phyloP scores from a whole-genome alignment of 2,888 invertebrate species.

The Macrosiphum euphorbiae region DNA sequence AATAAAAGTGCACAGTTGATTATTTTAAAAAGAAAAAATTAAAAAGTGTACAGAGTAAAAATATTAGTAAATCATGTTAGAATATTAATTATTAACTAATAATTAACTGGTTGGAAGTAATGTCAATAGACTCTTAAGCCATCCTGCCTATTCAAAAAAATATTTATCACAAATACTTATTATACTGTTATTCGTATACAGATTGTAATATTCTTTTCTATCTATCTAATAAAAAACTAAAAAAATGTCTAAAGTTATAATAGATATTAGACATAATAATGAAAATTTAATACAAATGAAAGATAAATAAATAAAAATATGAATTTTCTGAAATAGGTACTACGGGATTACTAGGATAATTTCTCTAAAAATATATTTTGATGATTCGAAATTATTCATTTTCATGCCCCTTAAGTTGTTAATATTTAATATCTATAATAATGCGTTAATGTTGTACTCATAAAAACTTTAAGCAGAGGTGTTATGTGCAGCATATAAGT shows the following conservation, averaged over 20 bases:
- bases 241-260: too few species aligned
- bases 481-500: not conserved
- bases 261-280: too few species aligned
- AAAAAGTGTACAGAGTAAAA: not conserved
- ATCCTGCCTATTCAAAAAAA: too few species aligned
- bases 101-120: too few species aligned
- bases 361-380: not conserved
- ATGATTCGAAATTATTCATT: not conserved
- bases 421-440: not conserved
- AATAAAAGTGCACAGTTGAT: not conserved
- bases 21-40: not conserved
- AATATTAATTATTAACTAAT: not conserved
- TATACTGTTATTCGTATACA: too few species aligned
- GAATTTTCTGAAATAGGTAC: not conserved
- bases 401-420: not conserved
- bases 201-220: too few species aligned
- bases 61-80: not conserved
- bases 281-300: too few species aligned
- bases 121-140: too few species aligned
- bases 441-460: not conserved
- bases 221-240: too few species aligned
- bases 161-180: too few species aligned
- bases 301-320: not conserved
- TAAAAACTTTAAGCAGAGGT: not conserved
- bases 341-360: not conserved